Evolutionary conservation across 1,140 invertebrate genomes (phyloP).

Genomic region (Hypsibius dujardini): DNA sequence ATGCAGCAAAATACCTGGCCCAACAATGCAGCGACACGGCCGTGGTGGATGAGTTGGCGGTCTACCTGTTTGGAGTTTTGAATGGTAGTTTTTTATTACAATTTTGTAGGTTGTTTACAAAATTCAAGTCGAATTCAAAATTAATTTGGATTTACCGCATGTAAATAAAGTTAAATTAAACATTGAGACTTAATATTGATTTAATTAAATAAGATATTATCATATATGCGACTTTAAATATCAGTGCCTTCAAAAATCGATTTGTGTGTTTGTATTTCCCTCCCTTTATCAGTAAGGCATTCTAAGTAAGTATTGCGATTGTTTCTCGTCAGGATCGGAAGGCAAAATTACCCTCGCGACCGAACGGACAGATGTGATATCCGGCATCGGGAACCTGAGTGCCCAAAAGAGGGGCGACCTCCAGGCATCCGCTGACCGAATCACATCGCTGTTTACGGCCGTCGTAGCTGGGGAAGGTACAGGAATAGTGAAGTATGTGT

Average conservation of each 20-base stretch:
- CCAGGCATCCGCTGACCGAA: constrained; percentile 42
- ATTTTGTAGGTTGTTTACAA: not conserved
- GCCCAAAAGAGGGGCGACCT: constrained; percentile 42
- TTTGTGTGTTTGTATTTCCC: too few species aligned
- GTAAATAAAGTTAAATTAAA: not conserved
- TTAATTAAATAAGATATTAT: not conserved
- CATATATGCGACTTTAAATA: not conserved
- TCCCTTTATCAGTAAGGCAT: too few species aligned
- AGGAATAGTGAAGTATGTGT: constrained; percentile 17
- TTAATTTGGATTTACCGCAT: not conserved
- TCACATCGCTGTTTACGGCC: constrained; percentile 50
- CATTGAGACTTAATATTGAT: too few species aligned
- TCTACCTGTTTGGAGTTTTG: constrained; percentile 59
- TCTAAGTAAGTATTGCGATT: too few species aligned
- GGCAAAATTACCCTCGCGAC: constrained; percentile 72
- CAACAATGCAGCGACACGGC: constrained; percentile 49
- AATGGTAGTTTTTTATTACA: constrained; percentile 39
- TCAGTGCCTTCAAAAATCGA: not conserved
- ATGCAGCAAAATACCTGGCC: constrained; percentile 49
- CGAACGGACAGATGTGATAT: constrained; percentile 70
- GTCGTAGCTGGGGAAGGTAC: constrained; percentile 58
- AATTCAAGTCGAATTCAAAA: not conserved
- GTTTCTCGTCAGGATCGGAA: constrained; percentile 44
- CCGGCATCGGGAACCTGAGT: constrained; percentile 57
- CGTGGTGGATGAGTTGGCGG: constrained; percentile 48